Percentiles rank a stretch among this genome's conserved stretches.
Evolutionary conservation across 2,113 vertebrate species (phyloP).

Genomic region (Mixornis gularis): DNA sequence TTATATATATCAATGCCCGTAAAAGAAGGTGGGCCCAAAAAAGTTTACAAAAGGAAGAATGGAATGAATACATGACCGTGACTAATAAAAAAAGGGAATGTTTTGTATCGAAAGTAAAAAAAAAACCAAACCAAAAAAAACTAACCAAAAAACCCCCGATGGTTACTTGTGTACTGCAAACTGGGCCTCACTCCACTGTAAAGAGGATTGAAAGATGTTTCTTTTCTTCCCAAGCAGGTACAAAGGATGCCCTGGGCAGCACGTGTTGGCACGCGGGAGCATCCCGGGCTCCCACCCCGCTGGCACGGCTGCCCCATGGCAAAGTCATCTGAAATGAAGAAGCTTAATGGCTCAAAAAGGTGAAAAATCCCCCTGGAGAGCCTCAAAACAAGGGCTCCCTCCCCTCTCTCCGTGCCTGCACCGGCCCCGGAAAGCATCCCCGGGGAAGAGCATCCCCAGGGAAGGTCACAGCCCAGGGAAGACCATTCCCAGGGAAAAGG

Average conservation of each 20-base stretch:
- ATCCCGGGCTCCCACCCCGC: rapidly evolving
- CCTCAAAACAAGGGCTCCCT: background rate
- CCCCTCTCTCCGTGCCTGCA: background rate
- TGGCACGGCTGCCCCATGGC: background rate
- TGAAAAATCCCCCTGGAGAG: background rate
- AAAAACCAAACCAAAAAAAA: background rate
- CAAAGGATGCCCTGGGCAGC: background rate
- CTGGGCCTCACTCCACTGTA: background rate
- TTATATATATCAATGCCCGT: constrained; percentile 77
- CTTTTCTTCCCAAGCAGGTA: constrained; percentile 31
- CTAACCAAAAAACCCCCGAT: background rate
- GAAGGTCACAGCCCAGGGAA: background rate
- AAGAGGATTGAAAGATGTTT: background rate
- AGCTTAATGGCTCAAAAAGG: background rate
- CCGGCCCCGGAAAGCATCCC: rapidly evolving
- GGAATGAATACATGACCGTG: constrained; percentile 73
- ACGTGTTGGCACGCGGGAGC: background rate
- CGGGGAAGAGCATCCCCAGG: background rate
- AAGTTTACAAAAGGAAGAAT: constrained; percentile 75
- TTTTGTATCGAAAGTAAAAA: constrained; percentile 37
- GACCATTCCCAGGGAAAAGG: background rate
- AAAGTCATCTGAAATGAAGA: constrained; percentile 19
- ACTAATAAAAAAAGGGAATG: constrained; percentile 74
- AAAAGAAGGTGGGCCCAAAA: constrained; percentile 70
- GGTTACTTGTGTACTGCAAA: constrained; percentile 26